Evolutionary conservation across 1,140 invertebrate species (phyloP), one percentile per base, ranked within the genome.

Genomic region (Piezodorus guildinii): DNA sequence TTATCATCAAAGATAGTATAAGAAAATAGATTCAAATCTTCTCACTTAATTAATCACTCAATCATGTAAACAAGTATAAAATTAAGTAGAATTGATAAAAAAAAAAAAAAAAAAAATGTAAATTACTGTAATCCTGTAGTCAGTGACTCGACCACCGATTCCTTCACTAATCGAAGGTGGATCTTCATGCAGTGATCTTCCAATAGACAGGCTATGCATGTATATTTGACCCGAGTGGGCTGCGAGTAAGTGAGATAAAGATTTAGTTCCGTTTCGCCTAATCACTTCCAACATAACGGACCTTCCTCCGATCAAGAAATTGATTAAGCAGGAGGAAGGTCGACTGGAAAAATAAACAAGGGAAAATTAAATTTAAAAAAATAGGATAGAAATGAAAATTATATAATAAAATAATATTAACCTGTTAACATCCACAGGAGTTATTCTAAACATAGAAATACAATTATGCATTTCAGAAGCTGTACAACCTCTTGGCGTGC

Each of bases 181-280:
- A 77, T 97, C 94, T 75, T 98, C 95, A 54, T 97, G 79, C 5
- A 94, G 85, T 51, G 90, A 92, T 52, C 93, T 80, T 6, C 83
- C 80, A 0, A 90, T 93, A 17, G 85, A 87, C 39, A 98, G 76
- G 3, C 91, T 90, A 69, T 97, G 94, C 66, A 98, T 92, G 76
- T 94, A 98, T 68, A 98, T 92, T 77, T 98, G 94, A 3, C 93
- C 94, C 3, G 91, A 93, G 70, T 97, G 94, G 3, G 91, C 88
- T 0, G 93, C 90, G 58, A 98, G 72, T 72, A 97, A 84, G 76
- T 98, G 94, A 10, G 92, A 95, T 45, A 93, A 89, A 0, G 91
- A 85, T 73, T 95, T 91, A 0, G 86, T 84, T 8, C 91, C 90
- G 60, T 63, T 67, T 58, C 71, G 77, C 70, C 87, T 77, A 0